Conservation (phyloP, 1,140 invertebrate genomes). For the Calycopis cecrops region DNA sequence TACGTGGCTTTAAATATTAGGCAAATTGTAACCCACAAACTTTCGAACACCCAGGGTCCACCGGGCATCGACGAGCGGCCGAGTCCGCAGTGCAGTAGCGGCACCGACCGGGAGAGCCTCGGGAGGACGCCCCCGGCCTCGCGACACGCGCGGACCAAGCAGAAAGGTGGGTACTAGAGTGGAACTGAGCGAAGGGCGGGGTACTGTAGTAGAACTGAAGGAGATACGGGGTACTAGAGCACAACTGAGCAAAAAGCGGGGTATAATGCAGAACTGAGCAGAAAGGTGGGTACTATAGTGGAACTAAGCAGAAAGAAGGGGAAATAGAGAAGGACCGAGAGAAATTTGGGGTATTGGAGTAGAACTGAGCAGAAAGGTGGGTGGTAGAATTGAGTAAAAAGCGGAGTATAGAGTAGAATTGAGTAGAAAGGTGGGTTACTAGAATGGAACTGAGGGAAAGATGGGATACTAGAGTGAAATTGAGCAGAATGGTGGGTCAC, state of each 20-base stretch:
- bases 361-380: neutral
- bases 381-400: neutral
- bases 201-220: neutral
- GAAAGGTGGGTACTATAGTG: constrained; percentile 38
- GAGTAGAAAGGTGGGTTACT: constrained; percentile 44
- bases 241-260: neutral
- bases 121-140: constrained; percentile 53
- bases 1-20: too few relatives aligned
- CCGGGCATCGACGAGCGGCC: constrained; percentile 38
- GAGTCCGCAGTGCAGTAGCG: constrained; percentile 43
- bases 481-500: neutral
- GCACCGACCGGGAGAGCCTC: constrained; percentile 57
- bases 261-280: constrained; percentile 38
- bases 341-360: too few relatives aligned
- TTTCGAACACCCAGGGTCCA: constrained; percentile 35
- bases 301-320: neutral
- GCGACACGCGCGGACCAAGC: constrained; percentile 44
- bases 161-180: constrained; percentile 41
- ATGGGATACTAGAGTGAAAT: neutral
- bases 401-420: too few relatives aligned
- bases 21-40: too few relatives aligned
- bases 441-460: neutral
- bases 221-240: too few relatives aligned
- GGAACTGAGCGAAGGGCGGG: too few relatives aligned
- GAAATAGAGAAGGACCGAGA: neutral